Conservation (phyloP, 2,888 invertebrate species). For the Autographa gamma region DNA sequence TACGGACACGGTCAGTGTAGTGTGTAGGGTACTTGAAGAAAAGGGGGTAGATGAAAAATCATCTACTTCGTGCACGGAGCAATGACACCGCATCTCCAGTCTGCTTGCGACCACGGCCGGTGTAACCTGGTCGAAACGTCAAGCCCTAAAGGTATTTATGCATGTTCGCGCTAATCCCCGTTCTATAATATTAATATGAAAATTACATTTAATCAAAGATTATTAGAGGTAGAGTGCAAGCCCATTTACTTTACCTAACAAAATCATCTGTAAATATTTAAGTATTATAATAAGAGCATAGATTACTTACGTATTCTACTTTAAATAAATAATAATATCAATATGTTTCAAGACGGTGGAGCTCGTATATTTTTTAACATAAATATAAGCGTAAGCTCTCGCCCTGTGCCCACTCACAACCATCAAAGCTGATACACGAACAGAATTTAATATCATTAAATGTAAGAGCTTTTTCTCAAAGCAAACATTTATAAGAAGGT, state of each 20-base stretch:
- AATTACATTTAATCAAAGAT: too few relatives aligned
- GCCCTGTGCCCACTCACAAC: constrained; percentile 58
- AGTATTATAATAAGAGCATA: neutral
- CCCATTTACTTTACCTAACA: neutral
- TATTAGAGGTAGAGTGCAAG: neutral
- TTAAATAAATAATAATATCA: constrained; percentile 9
- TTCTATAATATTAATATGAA: too few relatives aligned
- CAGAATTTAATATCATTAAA: constrained; percentile 71
- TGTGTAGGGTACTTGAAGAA: too few relatives aligned
- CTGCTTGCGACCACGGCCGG: too few relatives aligned
- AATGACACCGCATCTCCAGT: too few relatives aligned
- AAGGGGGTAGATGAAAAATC: too few relatives aligned
- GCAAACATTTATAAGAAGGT: constrained; percentile 58
- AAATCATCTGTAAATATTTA: neutral
- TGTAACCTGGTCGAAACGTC: too few relatives aligned
- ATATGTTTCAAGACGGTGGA: constrained; percentile 7
- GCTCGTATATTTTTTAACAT: constrained; percentile 1
- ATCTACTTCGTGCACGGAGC: too few relatives aligned
- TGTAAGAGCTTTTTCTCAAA: constrained; percentile 66
- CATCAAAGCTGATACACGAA: constrained; percentile 59
- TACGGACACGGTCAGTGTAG: too few relatives aligned
- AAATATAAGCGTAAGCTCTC: constrained; percentile 32
- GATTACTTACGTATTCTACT: neutral
- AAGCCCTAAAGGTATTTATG: too few relatives aligned
- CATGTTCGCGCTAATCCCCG: too few relatives aligned